Conservation (phyloP, 2,797 vertebrate genomes). For the Poeciliopsis presidionis region DNA sequence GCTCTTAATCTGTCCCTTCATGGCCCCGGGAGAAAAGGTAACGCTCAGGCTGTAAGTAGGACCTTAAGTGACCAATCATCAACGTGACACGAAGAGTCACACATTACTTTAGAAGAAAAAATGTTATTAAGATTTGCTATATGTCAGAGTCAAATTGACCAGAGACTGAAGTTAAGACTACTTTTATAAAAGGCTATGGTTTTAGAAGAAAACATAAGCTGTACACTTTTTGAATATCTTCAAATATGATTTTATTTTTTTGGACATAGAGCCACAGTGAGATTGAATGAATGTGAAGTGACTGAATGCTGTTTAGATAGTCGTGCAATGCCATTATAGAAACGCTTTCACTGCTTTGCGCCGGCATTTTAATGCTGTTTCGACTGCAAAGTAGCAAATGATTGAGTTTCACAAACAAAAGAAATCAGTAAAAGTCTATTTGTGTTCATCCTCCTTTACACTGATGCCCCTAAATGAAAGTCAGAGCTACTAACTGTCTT, state of each 20-base stretch:
- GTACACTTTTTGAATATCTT: background rate
- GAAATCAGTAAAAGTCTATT: background rate
- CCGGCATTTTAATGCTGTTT: background rate
- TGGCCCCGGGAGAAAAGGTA: background rate
- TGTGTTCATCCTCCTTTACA: background rate
- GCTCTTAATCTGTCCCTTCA: slow-evolving; percentile 39
- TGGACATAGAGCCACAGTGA: background rate
- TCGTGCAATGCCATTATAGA: background rate
- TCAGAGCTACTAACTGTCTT: background rate
- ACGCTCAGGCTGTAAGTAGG: background rate
- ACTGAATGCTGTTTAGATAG: background rate
- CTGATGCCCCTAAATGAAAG: background rate
- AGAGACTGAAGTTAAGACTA: background rate
- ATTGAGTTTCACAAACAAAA: background rate
- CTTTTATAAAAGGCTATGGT: background rate
- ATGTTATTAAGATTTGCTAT: background rate
- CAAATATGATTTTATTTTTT: background rate
- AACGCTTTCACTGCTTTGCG: background rate
- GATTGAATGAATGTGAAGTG: background rate
- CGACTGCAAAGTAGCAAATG: background rate
- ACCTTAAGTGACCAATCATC: background rate
- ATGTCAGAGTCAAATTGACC: background rate
- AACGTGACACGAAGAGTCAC: background rate
- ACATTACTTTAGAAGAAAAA: background rate
- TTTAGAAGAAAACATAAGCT: background rate